Evolutionary conservation across 2,888 invertebrate species (phyloP), one percentile per base, ranked within the genome.

Genomic region (Apeira syringaria): DNA sequence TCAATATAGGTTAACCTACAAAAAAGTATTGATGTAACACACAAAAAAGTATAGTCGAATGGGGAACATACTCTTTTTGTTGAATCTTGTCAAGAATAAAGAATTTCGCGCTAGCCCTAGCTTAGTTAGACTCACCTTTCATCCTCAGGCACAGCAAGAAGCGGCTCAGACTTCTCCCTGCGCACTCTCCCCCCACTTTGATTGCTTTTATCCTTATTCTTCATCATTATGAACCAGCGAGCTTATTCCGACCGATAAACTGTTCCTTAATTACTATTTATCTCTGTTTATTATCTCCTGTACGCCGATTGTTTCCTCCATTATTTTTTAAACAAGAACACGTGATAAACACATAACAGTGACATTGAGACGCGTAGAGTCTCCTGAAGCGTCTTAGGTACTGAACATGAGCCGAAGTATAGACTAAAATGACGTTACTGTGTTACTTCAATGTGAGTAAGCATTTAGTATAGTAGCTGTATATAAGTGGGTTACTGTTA

Each of bases 101-200:
- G 3, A 24, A 5, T 1, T 24, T 11, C 4, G 5, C 13, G 34
- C 7, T 8, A 40, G 8, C 45, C 45, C 45, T 46, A 30, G 15
- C 11, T 4, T 62, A 66, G 61, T 55, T 63, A 65, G 72, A 74
- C 85, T 89, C 80, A 88, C 89, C 88, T 85, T 85, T 88, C 87
- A 86, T 85, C 83, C 62, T 88, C 89, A 83, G 87, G 85, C 70
- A 86, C 86, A 10, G 80, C 69, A 33, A 86, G 68, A 50, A 87
- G 75, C 59, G 83, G 80, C 54, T 86, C 88, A 25, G 78, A 73
- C 57, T 80, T 75, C 64, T 83, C 81, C 55, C 36, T 41, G 24
- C 81, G 75, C 74, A 83, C 83, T 62, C 72, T 81, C 47, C 60
- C 64, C 59, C 69, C 68, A 63, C 69, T 81, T 62, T 76, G 80